Conservation (phyloP, 2,888 invertebrate species). For the Melanotus villosus region DNA sequence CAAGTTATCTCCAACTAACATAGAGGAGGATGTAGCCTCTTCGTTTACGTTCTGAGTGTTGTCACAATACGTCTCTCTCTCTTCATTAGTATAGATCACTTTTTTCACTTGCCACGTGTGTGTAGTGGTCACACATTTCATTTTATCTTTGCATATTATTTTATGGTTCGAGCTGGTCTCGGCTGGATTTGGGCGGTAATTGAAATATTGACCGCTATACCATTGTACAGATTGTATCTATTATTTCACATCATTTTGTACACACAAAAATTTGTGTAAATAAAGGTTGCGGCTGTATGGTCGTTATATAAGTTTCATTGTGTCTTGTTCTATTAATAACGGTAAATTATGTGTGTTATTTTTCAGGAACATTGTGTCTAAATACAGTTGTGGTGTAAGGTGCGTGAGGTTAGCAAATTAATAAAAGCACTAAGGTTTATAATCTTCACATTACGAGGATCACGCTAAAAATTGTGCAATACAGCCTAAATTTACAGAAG, state of each 20-base stretch:
- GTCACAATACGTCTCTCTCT: constrained; percentile 48
- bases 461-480: too few species aligned
- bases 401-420: too few species aligned
- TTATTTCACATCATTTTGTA: constrained; percentile 66
- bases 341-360: too few species aligned
- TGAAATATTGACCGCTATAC: constrained; percentile 53
- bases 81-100: constrained; percentile 47
- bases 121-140: constrained; percentile 41
- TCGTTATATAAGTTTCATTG: constrained; percentile 53
- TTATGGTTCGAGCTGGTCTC: constrained; percentile 64
- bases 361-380: too few species aligned
- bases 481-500: too few species aligned
- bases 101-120: constrained; percentile 48
- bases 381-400: too few species aligned
- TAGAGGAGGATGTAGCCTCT: constrained; percentile 62
- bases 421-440: too few species aligned
- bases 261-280: constrained; percentile 66
- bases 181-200: constrained; percentile 58
- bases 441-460: too few species aligned
- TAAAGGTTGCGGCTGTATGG: constrained; percentile 64
- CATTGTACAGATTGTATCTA: constrained; percentile 58
- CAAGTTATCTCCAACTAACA: constrained; percentile 43
- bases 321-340: neutral
- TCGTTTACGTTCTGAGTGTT: constrained; percentile 63
- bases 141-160: constrained; percentile 41